Evolutionary conservation across 2,113 vertebrate genomes (phyloP), one percentile per base, ranked within the genome.

Genomic region (Tupaia chinensis): DNA sequence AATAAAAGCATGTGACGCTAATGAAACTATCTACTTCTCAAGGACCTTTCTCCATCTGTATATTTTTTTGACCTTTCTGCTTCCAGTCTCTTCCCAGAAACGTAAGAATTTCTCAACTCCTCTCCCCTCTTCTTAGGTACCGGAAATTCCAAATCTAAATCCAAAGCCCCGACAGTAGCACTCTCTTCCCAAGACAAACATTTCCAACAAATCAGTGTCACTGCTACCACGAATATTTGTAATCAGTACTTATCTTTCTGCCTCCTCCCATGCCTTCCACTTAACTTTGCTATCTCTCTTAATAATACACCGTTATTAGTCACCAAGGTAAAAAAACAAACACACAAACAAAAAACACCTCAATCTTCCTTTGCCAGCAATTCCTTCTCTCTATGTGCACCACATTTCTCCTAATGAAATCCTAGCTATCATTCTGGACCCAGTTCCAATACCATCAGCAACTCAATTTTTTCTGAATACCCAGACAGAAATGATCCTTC

Each of bases 271-370:
- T 19, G 5, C 12, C 34, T 80, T 80, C 32, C 32, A 83, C n/a
- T 94, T 90, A 68, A 69, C 53, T 54, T 95, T 23, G 66, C 27
- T 76, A 22, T 84, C 60, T 82, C 53, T 79, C 74, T 80, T 86
- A 69, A 58, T 63, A 76, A 34, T 15, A 53, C 29, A 81, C 10
- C 54, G 9, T 72, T 93, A 14, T 70, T 83, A 56, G 29, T 60
- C 25, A 90, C 16, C 73, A 87, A 16, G 3, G 22, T 84, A 9
- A 94, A 94, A 95, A 53, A 34, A 12, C 5, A 82, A 44, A n/a
- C n/a, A n/a, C n/a, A 44, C 3, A 44, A 44, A 44, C 3, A 44
- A 44, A 44, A 44, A 44, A 44, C 3, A 44, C 3, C 44, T 44
- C 23, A 68, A 82, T 69, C 17, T 58, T 94, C 22, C 34, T 90